These are phyloP conservation scores for Rhinoderma darwinii DNA, from an alignment of 2,113 vertebrate species.

Conservation along the genomic window DNA sequence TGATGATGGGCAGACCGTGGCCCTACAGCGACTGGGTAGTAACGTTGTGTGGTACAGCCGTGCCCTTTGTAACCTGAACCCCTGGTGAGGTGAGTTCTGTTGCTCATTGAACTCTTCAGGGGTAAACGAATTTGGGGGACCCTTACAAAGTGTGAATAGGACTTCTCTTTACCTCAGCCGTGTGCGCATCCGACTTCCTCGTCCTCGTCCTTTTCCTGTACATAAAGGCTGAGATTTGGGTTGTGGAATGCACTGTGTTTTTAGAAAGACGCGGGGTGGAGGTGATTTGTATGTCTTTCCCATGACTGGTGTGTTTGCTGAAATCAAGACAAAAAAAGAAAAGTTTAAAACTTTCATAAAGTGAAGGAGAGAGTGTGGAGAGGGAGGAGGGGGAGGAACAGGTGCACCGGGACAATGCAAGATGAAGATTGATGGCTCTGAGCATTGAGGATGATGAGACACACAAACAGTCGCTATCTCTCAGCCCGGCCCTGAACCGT, in stretches of 20 bases:
- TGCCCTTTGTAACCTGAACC: neutral
- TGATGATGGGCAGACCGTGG: too few species aligned
- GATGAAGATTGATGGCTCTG: slow-evolving; percentile 53
- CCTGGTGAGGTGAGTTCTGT: neutral
- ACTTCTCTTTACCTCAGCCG: neutral
- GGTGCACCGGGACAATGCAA: slow-evolving; percentile 51
- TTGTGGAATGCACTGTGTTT: slow-evolving; percentile 45
- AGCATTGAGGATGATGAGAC: slow-evolving; percentile 39
- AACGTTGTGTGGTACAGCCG: too few species aligned
- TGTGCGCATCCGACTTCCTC: neutral
- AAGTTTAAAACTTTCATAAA: slow-evolving; percentile 52
- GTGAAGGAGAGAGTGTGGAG: slow-evolving; percentile 34
- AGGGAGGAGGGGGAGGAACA: slow-evolving; percentile 43
- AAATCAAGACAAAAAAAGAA: slow-evolving; percentile 53
- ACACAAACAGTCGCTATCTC: slow-evolving; percentile 53
- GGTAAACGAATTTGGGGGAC: neutral
- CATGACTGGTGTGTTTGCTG: slow-evolving; percentile 51
- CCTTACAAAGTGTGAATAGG: neutral
- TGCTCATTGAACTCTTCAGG: neutral
- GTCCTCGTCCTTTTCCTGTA: neutral
- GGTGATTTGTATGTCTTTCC: slow-evolving; percentile 56
- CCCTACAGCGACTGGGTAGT: too few species aligned
- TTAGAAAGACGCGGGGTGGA: slow-evolving; percentile 10
- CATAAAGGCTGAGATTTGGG: slow-evolving; percentile 16
- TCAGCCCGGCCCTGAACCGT: slow-evolving; percentile 52